A percentile compares a stretch with the other conserved stretches of the same genome.
These are phyloP conservation scores for Clarias fuscus DNA, from an alignment of 2,797 vertebrate genomes.

Conservation along the genomic window DNA sequence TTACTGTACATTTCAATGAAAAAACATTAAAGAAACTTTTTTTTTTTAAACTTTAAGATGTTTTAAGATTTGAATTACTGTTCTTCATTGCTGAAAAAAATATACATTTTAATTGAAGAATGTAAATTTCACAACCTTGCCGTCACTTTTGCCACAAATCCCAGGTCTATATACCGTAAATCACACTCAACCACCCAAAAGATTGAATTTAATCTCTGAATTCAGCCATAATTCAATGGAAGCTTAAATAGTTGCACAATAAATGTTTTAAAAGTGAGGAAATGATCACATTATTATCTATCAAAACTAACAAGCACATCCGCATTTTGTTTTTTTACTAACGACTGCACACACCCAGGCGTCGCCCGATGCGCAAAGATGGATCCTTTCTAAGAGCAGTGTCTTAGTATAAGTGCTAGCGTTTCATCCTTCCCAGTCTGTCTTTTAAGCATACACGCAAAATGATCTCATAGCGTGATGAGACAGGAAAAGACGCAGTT, in stretches of 20 bases:
- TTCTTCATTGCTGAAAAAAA: neutral
- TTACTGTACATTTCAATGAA: neutral
- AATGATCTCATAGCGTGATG: neutral
- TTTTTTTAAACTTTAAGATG: neutral
- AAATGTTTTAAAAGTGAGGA: neutral
- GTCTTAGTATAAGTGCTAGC: neutral
- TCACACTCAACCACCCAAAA: neutral
- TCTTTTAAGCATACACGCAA: neutral
- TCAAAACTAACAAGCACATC: neutral
- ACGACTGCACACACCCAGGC: slow-evolving; percentile 2
- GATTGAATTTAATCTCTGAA: neutral
- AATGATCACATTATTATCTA: neutral
- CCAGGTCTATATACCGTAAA: neutral
- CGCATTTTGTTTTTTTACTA: neutral
- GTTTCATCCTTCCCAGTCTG: neutral
- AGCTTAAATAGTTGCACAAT: neutral
- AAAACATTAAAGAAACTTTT: neutral
- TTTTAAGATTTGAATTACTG: neutral
- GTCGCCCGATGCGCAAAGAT: slow-evolving; percentile 19
- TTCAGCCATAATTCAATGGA: neutral
- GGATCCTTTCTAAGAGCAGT: neutral
- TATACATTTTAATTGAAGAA: neutral
- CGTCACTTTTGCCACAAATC: neutral
- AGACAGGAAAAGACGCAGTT: neutral
- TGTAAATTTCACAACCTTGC: neutral